Base-by-base conservation (phyloP, 1,140 invertebrate species). In the Ericerus pela region DNA sequence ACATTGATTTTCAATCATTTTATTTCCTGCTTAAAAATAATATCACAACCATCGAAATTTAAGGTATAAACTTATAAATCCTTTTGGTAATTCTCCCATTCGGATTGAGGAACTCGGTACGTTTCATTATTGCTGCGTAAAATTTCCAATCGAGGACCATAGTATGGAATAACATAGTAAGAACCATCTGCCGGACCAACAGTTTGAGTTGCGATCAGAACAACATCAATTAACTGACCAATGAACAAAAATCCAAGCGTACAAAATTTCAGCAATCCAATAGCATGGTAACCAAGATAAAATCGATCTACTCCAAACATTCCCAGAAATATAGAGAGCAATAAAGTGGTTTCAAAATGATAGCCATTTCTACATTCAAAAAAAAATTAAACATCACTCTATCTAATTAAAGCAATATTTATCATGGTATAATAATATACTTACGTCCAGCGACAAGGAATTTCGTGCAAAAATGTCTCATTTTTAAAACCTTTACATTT, bases 221-320 rank as follows among this genome's bases (percentile, higher is more conserved):
- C 84, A 18, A 98, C 86, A 71, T 98, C 95, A 56, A 94, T 73
- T 27, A 98, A 74, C 69, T 97, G 93, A 8, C 88, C 91, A n/a
- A 97, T 71, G 66, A 98, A 96, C 76, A 97, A 83, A 66, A 96
- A 96, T 5, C 95, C 95, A 26, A 97, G 72, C 0, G 94, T 97
- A 66, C 90, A 91, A 61, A 97, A 78, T 70, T 98, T 98, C 6
- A 95, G 76, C 43, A 97, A 71, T 1, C 93, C 94, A 59, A 97
- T 79, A 20, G 90, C 94, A 51, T 90, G 88, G 71, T 98, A 97
- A 16, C 95, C 95, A 2, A 98, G 73, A 67, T 97, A 98, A 70
- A 98, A 96, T 59, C 95, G 74, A 69, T 98, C 95, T 14, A 88
- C 77, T n/a, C 95, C 95, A 74, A 98, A 93, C 87, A 95, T 94